A percentile compares a stretch with the other conserved stretches of the same genome.
Conservation (phyloP, 2,888 invertebrate species). For the Morinoia aosen region DNA sequence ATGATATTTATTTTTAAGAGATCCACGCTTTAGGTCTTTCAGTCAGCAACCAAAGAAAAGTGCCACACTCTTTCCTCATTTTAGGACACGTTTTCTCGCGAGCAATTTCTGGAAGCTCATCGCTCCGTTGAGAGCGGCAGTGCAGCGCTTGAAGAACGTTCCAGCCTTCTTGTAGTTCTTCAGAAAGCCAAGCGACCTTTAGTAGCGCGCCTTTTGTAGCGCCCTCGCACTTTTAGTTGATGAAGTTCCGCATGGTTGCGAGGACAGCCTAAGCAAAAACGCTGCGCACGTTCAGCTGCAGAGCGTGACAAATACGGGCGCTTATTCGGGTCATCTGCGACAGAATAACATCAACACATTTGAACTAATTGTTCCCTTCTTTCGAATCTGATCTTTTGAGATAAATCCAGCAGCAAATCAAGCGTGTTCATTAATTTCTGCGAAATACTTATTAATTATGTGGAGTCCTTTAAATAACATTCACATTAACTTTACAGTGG, state of each 20-base stretch:
- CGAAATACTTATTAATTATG: no score
- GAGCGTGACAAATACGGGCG: neutral
- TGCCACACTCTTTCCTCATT: neutral
- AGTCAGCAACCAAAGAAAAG: neutral
- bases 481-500: no score
- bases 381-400: no score
- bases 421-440: no score
- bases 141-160: neutral
- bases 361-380: no score
- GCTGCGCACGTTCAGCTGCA: neutral
- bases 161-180: neutral
- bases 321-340: no score
- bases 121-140: neutral
- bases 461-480: no score
- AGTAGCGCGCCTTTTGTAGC: neutral
- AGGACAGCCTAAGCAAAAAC: neutral
- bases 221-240: neutral
- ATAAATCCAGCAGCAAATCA: no score
- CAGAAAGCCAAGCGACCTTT: neutral
- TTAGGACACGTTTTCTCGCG: neutral
- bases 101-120: constrained; percentile 17
- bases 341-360: no score
- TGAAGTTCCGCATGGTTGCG: neutral
- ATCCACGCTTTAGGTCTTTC: neutral
- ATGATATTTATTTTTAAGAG: neutral